Base-by-base conservation (phyloP, 2,113 vertebrate species). In the Oophaga pumilio region DNA sequence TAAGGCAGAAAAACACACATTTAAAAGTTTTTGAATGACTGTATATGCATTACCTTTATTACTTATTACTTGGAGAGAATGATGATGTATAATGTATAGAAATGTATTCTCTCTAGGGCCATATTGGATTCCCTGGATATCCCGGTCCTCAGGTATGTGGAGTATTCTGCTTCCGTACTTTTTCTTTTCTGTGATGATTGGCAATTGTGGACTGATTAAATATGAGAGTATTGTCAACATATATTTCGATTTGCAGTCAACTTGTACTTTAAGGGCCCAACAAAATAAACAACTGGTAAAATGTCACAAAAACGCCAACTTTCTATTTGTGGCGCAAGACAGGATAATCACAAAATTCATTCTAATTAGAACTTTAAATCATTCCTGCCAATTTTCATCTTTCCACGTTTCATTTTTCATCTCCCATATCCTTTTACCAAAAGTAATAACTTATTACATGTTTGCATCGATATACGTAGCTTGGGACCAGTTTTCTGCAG, bases 111-210 rank as follows among this genome's bases (percentile, higher is more conserved):
- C 24, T 91, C 91, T 87, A 97, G 97, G 96, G 96, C 78, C 93
- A 95, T 79, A 50, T 89, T 84, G 96, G 96, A 90, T 95, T 96
- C 83, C 94, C 93, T 85, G 97, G 97, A 78, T 94, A 93, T 89
- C 94, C 95, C 11, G 97, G 97, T 74, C 24, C 89, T 22, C 86
- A 89, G 93, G 97, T 97, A 94, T 91, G 92, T 49, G 52, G 9
- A 24, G 8, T 71, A 85, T 57, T 76, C 68, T 20, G 18, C 43
- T n/a, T 76, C 18, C 49, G 13, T 15, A 13, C 56, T 17, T 8
- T 12, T 43, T 59, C 28, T 18, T 59, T 78, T n/a, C 28, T 49
- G 22, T 28, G 49, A 2, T 81, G 26, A n/a, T 64, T 50, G 33
- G 6, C 60, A 64, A 20, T 4, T 12, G 28, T 33, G 18, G 24